Conservation (phyloP, 2,113 vertebrate genomes). For the Elephantulus edwardii region DNA sequence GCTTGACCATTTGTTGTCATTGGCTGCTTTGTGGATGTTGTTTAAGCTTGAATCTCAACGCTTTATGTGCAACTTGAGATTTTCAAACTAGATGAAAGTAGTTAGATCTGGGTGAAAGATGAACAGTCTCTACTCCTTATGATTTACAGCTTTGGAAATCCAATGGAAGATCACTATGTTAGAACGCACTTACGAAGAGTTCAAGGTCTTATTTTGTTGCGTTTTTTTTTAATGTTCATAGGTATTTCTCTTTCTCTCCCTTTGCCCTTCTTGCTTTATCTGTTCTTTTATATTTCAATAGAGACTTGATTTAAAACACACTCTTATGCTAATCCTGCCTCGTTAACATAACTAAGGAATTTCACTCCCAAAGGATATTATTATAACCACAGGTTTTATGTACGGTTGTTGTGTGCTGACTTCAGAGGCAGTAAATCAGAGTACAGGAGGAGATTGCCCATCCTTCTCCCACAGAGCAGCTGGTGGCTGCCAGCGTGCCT, state of each 20-base stretch:
- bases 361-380: not conserved
- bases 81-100: constrained; percentile 10
- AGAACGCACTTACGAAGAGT: too few species aligned
- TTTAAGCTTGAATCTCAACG: not conserved
- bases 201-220: too few species aligned
- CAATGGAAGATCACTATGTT: too few species aligned
- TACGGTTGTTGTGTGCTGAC: too few species aligned
- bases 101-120: too few species aligned
- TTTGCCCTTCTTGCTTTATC: not conserved
- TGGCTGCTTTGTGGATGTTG: not conserved
- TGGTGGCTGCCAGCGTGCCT: too few species aligned
- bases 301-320: not conserved
- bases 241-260: not conserved
- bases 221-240: too few species aligned
- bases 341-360: not conserved
- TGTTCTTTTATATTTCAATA: not conserved
- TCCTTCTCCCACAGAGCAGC: too few species aligned
- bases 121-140: too few species aligned
- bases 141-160: too few species aligned
- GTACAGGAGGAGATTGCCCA: too few species aligned
- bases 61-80: constrained; percentile 29
- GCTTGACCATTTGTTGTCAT: not conserved
- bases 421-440: too few species aligned
- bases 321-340: not conserved
- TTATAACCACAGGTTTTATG: not conserved